Evolutionary conservation across 2,797 vertebrate genomes (phyloP), one percentile per base, ranked within the genome.

Genomic region (Vespertilio murinus): DNA sequence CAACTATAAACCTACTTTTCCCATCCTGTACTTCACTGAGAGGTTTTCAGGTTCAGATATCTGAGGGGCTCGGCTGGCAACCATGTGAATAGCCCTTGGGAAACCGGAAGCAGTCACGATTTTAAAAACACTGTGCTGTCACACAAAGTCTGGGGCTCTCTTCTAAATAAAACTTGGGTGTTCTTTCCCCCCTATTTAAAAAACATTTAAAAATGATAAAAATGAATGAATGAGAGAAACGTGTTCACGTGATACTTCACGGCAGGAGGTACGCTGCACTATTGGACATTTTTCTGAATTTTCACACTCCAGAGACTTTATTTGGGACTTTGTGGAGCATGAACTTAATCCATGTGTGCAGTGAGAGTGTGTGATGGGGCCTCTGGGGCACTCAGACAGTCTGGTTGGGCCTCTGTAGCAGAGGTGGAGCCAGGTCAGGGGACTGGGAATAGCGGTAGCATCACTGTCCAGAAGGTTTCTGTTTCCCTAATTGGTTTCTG

Each of bases 361-460:
- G 28, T 14, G 52, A 22, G 73, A 52, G 13, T 4, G 22, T 82
- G 79, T 47, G 59, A n/a, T 22, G 22, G 3, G 13, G 12, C 8
- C 49, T 54, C 4, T 12, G 16, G 5, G 74, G 45, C 14, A 17
- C 84, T 74, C 20, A 2, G 18, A 47, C 6, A n/a, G 9, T 88
- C 30, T 23, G 25, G 8, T 7, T 22, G 25, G 49, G 5, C 18
- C 23, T 79, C 5, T 8, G 8, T 6, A 2, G 28, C 12, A 35
- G 40, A 0, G 17, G 10, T 9, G 16, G 52, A 45, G 65, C 65
- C 30, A 2, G 25, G 28, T 8, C 12, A 9, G 47, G 30, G 38
- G 40, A 25, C 35, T 28, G 45, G 45, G 8, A 40, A 25, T 22
- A 49, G 22, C 38, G 20, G 35, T 13, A 33, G 40, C 30, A 7